A percentile compares a stretch with the other conserved stretches of the same genome.
Conservation (phyloP, 1,140 invertebrate species). For the Limonius californicus region DNA sequence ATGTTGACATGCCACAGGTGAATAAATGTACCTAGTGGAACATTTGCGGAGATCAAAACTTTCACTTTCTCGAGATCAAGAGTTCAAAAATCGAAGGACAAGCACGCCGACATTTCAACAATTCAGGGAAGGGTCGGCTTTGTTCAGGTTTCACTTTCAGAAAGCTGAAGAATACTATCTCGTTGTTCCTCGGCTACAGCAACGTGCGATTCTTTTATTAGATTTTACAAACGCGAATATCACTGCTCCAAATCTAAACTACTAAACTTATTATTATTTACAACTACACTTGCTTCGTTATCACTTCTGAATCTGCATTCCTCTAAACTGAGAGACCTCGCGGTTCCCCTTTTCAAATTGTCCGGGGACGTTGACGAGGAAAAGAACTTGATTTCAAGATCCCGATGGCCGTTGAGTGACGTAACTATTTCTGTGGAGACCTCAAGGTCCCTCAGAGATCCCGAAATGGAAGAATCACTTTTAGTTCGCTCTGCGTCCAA, state of each 20-base stretch:
- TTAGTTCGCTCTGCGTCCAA: conserved; percentile 41
- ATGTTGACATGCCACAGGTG: too few species aligned
- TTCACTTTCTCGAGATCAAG: too few species aligned
- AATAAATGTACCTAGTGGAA: too few species aligned
- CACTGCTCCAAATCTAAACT: neutral
- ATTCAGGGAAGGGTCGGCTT: too few species aligned
- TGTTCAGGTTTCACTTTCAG: neutral
- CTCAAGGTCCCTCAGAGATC: conserved; percentile 49
- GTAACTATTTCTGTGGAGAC: conserved; percentile 77
- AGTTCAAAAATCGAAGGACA: too few species aligned
- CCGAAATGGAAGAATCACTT: conserved; percentile 48
- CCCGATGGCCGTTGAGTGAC: conserved; percentile 69
- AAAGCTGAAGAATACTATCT: neutral
- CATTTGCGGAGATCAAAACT: too few species aligned
- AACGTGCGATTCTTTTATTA: neutral
- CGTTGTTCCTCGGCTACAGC: neutral
- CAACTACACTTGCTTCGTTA: neutral
- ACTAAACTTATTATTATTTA: neutral
- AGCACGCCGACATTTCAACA: too few species aligned
- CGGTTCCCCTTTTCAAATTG: neutral
- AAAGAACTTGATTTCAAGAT: conserved; percentile 75
- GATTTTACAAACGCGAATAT: neutral
- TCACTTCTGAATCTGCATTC: neutral
- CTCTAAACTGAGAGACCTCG: neutral
- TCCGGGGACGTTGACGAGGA: conserved; percentile 9